A percentile compares a stretch with the other conserved stretches of the same genome.
These are phyloP conservation scores for Sciurus carolinensis DNA, from an alignment of 2,797 vertebrate genomes.

Conservation along the genomic window DNA sequence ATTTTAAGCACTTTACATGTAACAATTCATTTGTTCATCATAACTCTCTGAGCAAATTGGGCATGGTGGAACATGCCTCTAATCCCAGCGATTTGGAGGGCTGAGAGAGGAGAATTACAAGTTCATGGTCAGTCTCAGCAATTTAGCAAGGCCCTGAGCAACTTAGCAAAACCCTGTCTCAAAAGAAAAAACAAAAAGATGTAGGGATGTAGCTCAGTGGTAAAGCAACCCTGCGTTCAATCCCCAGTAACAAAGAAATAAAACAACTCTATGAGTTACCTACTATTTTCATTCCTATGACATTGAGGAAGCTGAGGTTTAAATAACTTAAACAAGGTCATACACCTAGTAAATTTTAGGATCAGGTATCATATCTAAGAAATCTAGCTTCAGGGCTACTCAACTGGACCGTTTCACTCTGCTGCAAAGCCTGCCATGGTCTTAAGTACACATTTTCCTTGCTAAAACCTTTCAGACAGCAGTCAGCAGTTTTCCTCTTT, in stretches of 20 bases:
- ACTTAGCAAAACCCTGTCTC: too few relatives aligned
- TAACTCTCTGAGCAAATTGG: not conserved
- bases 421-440: not conserved
- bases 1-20: not conserved
- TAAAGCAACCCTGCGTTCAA: too few relatives aligned
- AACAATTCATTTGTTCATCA: not conserved
- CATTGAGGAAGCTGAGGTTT: conserved; percentile 7
- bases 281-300: not conserved
- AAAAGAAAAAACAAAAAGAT: too few relatives aligned
- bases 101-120: too few relatives aligned
- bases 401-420: not conserved
- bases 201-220: too few relatives aligned
- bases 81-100: too few relatives aligned
- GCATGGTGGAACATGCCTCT: too few relatives aligned
- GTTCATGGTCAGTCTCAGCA: too few relatives aligned
- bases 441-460: not conserved
- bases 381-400: not conserved
- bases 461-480: not conserved
- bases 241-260: too few relatives aligned
- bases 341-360: not conserved
- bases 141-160: too few relatives aligned
- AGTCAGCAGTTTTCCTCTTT: conserved; percentile 2
- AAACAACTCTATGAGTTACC: not conserved
- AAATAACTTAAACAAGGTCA: not conserved
- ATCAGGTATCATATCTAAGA: not conserved